phyloP scores from a whole-genome alignment of 2,113 vertebrate genomes.

The Aptenodytes forsteri region DNA sequence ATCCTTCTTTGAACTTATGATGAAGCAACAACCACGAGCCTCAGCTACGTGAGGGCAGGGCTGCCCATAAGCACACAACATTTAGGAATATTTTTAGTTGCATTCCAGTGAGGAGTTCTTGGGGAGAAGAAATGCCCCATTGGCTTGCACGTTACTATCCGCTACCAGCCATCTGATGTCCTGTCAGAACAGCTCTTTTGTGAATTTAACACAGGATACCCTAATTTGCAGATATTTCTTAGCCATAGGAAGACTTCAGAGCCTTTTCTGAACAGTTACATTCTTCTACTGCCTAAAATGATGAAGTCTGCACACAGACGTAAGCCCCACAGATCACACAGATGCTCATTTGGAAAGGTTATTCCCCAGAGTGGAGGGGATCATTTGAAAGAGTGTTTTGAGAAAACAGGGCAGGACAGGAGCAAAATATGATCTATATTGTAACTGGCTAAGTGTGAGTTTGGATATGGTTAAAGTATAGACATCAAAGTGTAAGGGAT shows the following conservation, averaged over 20 bases:
- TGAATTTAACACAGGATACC: not conserved
- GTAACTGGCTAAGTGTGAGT: too few species aligned
- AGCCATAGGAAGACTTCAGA: not conserved
- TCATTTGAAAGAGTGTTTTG: not conserved
- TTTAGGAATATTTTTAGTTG: not conserved
- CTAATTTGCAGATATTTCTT: not conserved
- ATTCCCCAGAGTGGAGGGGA: not conserved
- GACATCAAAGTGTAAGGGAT: not conserved
- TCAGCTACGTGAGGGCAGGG: not conserved
- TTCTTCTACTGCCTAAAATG: not conserved
- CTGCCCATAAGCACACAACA: not conserved
- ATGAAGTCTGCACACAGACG: not conserved
- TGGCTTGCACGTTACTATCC: not conserved
- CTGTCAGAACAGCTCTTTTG: not conserved
- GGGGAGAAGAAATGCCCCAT: not conserved
- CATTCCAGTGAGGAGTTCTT: not conserved
- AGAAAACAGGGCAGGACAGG: not conserved
- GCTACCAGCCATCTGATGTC: not conserved
- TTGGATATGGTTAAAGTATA: not conserved
- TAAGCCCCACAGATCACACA: not conserved
- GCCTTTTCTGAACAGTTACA: not conserved
- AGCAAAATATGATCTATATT: not conserved
- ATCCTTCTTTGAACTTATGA: not conserved
- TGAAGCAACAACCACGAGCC: not conserved
- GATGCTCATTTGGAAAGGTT: accelerated